Conservation (phyloP, 1,140 invertebrate species). For the Pseudomyrmex dendroicus region DNA sequence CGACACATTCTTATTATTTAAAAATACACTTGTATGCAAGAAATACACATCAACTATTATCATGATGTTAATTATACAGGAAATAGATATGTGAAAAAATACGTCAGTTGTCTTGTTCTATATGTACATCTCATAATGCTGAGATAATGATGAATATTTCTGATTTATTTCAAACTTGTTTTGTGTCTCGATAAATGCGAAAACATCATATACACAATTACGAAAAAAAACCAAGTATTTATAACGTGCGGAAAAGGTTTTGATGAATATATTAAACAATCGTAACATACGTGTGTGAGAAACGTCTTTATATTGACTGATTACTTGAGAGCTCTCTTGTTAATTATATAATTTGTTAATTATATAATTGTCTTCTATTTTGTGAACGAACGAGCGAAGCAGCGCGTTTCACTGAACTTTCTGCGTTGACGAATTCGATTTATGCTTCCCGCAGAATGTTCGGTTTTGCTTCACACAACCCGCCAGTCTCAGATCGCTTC, state of each 20-base stretch:
- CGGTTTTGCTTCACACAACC: slow-evolving; percentile 63
- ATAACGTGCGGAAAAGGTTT: slow-evolving; percentile 47
- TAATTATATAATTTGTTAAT: slow-evolving; percentile 13
- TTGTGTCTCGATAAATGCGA: slow-evolving; percentile 33
- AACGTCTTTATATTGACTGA: slow-evolving; percentile 67
- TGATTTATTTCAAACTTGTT: slow-evolving; percentile 36
- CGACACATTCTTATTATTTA: no score
- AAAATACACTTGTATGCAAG: background rate
- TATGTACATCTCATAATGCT: background rate
- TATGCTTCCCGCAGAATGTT: slow-evolving; percentile 70
- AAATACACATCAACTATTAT: background rate
- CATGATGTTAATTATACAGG: background rate
- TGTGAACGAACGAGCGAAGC: slow-evolving; percentile 69
- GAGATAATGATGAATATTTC: slow-evolving; percentile 41
- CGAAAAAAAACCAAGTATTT: slow-evolving; percentile 61
- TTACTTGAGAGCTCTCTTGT: slow-evolving; percentile 66
- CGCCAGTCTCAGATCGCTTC: slow-evolving; percentile 51
- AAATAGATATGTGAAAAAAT: slow-evolving; percentile 7
- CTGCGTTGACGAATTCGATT: slow-evolving; percentile 47
- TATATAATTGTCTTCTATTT: slow-evolving; percentile 71
- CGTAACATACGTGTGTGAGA: slow-evolving; percentile 19
- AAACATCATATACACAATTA: slow-evolving; percentile 66
- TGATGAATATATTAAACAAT: slow-evolving; percentile 24
- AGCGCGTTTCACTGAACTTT: slow-evolving; percentile 59
- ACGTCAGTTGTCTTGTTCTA: slow-evolving; percentile 26